Evolutionary conservation across 2,888 invertebrate species (phyloP).

Genomic region (Philereme vetulata): DNA sequence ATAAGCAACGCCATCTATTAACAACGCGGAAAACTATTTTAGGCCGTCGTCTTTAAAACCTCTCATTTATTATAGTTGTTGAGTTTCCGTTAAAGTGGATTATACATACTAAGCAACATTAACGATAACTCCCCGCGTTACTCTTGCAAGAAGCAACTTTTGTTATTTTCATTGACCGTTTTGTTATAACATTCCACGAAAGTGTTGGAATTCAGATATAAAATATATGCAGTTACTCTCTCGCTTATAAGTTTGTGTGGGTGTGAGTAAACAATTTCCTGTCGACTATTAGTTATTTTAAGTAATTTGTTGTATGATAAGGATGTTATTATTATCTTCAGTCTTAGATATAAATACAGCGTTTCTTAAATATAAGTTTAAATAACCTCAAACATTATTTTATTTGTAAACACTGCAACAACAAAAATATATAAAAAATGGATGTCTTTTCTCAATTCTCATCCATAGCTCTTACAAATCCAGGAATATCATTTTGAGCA

Average conservation of each 20-base stretch:
- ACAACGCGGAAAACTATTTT: no score
- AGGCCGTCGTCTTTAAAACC: no score
- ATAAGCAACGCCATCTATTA: no score
- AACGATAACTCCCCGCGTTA: background rate
- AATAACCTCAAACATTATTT: slow-evolving; percentile 19
- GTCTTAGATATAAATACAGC: background rate
- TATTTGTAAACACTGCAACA: slow-evolving; percentile 9
- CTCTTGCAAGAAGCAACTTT: background rate
- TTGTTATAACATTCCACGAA: background rate
- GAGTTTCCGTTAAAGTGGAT: background rate
- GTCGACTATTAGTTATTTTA: background rate
- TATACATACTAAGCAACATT: background rate
- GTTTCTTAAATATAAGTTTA: slow-evolving; percentile 22
- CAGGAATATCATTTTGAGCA: slow-evolving; percentile 44
- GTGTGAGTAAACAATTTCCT: no score
- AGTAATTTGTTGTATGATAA: slow-evolving; percentile 14
- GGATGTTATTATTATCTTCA: slow-evolving; percentile 18
- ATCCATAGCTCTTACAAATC: slow-evolving; percentile 56
- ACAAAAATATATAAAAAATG: background rate
- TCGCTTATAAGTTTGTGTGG: no score
- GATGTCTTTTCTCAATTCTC: slow-evolving; percentile 30
- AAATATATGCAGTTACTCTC: no score
- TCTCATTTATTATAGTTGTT: no score
- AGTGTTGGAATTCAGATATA: no score
- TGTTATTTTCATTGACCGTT: background rate